Evolutionary conservation across 1,140 invertebrate genomes (phyloP).

Genomic region (Popillia japonica): DNA sequence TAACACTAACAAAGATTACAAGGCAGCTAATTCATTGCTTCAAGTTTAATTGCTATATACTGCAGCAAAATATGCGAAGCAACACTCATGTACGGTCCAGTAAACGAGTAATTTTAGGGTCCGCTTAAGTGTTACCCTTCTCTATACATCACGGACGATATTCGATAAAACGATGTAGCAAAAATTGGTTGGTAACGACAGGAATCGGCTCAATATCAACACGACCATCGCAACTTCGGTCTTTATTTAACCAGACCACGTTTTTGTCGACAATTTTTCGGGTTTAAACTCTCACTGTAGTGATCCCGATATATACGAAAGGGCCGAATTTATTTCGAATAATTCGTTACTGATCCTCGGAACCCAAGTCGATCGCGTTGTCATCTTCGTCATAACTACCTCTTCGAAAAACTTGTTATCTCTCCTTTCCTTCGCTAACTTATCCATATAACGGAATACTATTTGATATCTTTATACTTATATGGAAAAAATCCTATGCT

Average conservation of each 20-base stretch:
- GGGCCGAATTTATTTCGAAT: slow-evolving; percentile 30
- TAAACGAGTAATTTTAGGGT: not conserved
- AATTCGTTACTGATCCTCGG: slow-evolving; percentile 22
- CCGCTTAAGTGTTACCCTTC: not conserved
- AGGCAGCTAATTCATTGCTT: too few relatives aligned
- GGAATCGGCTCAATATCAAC: not conserved
- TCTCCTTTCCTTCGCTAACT: not conserved
- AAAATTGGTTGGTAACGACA: slow-evolving; percentile 13
- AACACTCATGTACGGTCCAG: too few relatives aligned
- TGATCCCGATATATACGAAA: slow-evolving; percentile 17
- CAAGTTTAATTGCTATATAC: too few relatives aligned
- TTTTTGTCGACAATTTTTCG: slow-evolving; percentile 20
- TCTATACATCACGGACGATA: not conserved
- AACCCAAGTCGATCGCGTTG: not conserved
- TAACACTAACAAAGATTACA: too few relatives aligned
- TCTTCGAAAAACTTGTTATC: slow-evolving; percentile 14
- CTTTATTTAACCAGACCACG: slow-evolving; percentile 22
- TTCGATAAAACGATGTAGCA: slow-evolving; percentile 7
- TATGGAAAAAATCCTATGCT: slow-evolving; percentile 3
- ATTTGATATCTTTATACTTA: slow-evolving; percentile 29
- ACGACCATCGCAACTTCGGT: not conserved
- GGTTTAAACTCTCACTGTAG: slow-evolving; percentile 22
- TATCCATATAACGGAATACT: slow-evolving; percentile 5
- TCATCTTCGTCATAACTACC: not conserved
- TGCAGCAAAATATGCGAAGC: too few relatives aligned